phyloP scores from a whole-genome alignment of 2,888 invertebrate genomes.

The Deroplatys truncata region DNA sequence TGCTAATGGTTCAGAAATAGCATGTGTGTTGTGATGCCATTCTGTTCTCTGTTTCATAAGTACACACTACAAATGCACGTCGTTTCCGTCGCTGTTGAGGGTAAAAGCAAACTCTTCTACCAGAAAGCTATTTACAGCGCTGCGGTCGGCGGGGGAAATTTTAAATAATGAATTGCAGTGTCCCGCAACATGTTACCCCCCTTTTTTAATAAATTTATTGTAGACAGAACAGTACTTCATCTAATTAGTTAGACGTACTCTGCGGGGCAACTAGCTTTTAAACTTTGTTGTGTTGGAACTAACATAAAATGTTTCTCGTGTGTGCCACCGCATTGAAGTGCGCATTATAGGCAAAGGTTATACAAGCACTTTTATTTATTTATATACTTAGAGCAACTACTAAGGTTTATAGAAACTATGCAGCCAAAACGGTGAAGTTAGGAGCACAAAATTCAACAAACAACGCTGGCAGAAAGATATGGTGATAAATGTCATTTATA shows the following conservation, averaged over 20 bases:
- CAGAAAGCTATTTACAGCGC: neutral
- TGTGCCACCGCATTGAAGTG: neutral
- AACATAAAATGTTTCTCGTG: neutral
- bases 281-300: neutral
- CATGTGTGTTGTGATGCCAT: neutral
- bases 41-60: neutral
- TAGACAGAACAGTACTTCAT: neutral
- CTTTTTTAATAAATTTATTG: neutral
- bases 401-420: too few species aligned
- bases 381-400: neutral
- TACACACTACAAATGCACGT: neutral
- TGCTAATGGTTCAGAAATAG: too few species aligned
- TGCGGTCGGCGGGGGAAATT: neutral
- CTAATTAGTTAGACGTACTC: neutral
- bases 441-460: too few species aligned
- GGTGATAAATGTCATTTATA: too few species aligned
- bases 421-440: too few species aligned
- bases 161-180: neutral
- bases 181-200: neutral
- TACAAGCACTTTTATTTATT: neutral
- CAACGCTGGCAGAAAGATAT: too few species aligned
- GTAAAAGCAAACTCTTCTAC: neutral
- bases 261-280: neutral
- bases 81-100: neutral
- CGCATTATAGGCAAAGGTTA: neutral